phyloP scores from a whole-genome alignment of 2,888 invertebrate genomes.

The Tipula vernalis region DNA sequence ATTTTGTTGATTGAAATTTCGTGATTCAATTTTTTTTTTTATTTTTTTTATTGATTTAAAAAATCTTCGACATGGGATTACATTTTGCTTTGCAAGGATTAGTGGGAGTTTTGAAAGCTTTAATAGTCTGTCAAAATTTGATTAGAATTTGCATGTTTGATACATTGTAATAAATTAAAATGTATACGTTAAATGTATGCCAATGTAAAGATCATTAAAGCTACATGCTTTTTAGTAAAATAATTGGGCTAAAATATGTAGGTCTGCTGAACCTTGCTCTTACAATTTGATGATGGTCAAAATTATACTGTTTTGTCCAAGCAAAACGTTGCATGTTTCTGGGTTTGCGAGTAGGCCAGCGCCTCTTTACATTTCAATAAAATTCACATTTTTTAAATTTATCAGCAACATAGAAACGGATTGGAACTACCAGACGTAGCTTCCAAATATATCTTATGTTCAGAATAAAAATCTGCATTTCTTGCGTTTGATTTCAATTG shows the following conservation, averaged over 20 bases:
- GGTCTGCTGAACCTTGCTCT: background rate
- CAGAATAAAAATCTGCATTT: no score
- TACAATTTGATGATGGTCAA: background rate
- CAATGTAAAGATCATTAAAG: background rate
- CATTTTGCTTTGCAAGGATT: background rate
- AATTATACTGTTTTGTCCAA: background rate
- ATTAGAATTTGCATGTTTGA: background rate
- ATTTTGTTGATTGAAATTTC: background rate
- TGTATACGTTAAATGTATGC: background rate
- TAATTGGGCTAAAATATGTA: background rate
- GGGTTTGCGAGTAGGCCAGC: no score
- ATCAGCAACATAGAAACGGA: no score
- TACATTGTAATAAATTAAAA: background rate
- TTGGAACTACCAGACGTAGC: no score
- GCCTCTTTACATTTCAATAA: no score
- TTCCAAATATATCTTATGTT: no score
- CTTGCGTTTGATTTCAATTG: no score
- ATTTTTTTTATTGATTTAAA: background rate
- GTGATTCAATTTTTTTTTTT: background rate
- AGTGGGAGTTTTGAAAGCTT: background rate
- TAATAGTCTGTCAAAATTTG: background rate
- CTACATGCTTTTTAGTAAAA: background rate
- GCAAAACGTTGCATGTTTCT: no score
- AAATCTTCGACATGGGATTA: background rate
- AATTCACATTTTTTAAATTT: no score